Evolutionary conservation across 2,888 invertebrate species (phyloP), one percentile per base, ranked within the genome.

Genomic region (Ennomos quercinarius): DNA sequence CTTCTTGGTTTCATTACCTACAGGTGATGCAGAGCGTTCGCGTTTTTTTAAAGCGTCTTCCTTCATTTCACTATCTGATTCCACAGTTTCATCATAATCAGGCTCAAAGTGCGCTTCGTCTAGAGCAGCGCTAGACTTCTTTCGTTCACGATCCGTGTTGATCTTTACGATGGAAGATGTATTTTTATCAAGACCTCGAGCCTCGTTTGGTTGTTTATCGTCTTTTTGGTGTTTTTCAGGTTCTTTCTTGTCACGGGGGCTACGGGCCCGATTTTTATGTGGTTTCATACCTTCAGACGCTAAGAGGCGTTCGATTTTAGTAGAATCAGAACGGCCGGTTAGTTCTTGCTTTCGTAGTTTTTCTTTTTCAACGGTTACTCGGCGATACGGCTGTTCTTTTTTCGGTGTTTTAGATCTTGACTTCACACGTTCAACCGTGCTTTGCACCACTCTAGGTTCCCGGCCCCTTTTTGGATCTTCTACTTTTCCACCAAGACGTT

Each of bases 51-150:
- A 72, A 38, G 70, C 72, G 38, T 94, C 94, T 10, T 93, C 93
- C 62, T 95, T 95, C 2, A 90, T 87, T 69, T 95, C 95, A 13
- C 91, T 93, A 61, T 95, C 95, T 6, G 95, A 92, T 69, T 94
- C 93, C 12, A 93, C 83, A 54, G 85, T 90, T 74, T 93, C 94
- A 67, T 96, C 96, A 80, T 96, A 96, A 77, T 96, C 96, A 0
- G 96, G 96, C 73, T 95, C 96, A 76, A 96, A 96, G 74, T 93
- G 95, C 0, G 95, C 94, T 83, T 96, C 96, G 71, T 96, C 96
- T 42, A 96, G 83, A 8, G 94, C 27, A 27, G 27, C 27, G 27
- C 27, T 94, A 9, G 95, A 94, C 72, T 95, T 95, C 70, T 96
- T 95, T 64, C 95, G 87, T 77, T 94, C 94, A 0, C 92, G 88